Percentiles rank a stretch among this genome's conserved stretches.
Evolutionary conservation across 2,113 vertebrate genomes (phyloP).

Genomic region (Nipponia nippon): DNA sequence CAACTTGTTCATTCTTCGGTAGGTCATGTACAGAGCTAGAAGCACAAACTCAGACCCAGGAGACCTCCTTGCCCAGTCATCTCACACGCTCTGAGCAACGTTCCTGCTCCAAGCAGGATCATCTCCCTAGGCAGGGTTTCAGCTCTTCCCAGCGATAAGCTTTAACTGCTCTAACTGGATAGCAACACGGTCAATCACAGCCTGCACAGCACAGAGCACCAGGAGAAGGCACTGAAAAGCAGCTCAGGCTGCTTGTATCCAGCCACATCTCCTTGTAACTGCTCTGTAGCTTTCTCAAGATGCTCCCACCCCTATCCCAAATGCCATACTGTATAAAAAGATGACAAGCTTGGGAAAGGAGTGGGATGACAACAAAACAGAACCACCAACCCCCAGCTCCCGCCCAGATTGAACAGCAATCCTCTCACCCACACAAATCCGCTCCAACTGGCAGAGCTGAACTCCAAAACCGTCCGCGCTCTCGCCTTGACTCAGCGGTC

Average conservation of each 20-base stretch:
- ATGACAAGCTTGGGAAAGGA: conserved; percentile 50
- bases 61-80: background rate
- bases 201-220: background rate
- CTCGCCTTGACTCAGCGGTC: background rate
- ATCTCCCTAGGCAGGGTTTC: background rate
- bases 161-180: background rate
- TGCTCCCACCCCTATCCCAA: background rate
- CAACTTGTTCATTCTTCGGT: fast-evolving
- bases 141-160: background rate
- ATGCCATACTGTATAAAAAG: background rate
- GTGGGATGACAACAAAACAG: conserved; percentile 31
- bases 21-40: background rate
- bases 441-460: background rate
- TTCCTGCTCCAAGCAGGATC: background rate
- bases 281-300: background rate
- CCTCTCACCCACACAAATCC: conserved; percentile 9
- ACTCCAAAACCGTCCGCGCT: background rate
- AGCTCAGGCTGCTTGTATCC: background rate
- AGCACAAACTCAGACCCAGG: background rate
- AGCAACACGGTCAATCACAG: background rate
- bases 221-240: background rate
- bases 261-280: background rate
- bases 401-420: background rate
- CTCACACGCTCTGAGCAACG: fast-evolving
- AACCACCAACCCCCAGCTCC: background rate